Conservation (phyloP, 2,113 vertebrate genomes). For the Rhinichthys klamathensis region DNA sequence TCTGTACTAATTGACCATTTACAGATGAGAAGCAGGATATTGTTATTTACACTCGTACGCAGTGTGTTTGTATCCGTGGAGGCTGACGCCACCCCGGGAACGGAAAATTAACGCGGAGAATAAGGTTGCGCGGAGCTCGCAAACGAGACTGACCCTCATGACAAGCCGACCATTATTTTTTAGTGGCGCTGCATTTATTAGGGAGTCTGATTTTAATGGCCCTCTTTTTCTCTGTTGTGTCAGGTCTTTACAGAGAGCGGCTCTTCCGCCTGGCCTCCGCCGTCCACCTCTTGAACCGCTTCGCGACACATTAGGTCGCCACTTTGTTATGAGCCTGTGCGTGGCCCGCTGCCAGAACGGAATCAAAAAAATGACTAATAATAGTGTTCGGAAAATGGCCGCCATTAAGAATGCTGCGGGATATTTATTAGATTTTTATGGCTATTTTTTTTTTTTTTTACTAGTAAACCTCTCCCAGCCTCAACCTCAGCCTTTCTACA, state of each 20-base stretch:
- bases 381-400: conserved; percentile 6
- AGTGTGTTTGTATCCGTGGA: conserved; percentile 57
- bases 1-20: conserved; percentile 78
- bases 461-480: not conserved
- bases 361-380: conserved; percentile 47
- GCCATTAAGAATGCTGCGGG: not conserved
- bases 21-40: conserved; percentile 74
- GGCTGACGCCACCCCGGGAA: conserved; percentile 53
- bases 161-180: conserved; percentile 46
- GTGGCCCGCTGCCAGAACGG: conserved; percentile 15
- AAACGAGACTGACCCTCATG: conserved; percentile 40
- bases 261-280: conserved; percentile 32
- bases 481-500: conserved; percentile 22
- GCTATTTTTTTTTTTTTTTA: conserved; percentile 8
- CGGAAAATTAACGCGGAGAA: not conserved
- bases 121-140: conserved; percentile 15
- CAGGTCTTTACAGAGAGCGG: conserved; percentile 52
- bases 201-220: conserved; percentile 48
- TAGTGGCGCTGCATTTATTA: conserved; percentile 53
- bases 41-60: conserved; percentile 70
- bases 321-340: conserved; percentile 17
- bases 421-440: conserved; percentile 41
- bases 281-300: conserved; percentile 39
- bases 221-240: conserved; percentile 26
- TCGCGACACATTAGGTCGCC: conserved; percentile 37